These are phyloP conservation scores for Hydractinia echinata DNA, from an alignment of 30 jellyfish, hydroid and myxozoan genomes.

Conservation along the genomic window DNA sequence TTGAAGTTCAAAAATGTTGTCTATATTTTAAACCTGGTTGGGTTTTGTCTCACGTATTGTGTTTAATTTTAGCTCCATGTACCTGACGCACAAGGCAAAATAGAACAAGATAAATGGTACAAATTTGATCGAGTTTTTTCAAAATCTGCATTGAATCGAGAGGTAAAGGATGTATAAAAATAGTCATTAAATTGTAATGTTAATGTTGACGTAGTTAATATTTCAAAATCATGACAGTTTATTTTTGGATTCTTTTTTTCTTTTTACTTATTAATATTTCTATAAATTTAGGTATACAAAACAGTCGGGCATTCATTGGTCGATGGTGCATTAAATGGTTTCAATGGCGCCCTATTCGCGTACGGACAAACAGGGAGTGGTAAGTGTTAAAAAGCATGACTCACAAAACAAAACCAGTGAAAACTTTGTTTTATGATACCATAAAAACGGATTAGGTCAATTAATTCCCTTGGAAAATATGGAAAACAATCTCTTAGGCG, in stretches of 20 bases:
- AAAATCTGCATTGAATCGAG: conserved; percentile 19
- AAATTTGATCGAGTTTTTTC: conserved; percentile 57
- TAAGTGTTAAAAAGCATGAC: background rate
- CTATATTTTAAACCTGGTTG: background rate
- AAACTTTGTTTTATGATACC: too few relatives aligned
- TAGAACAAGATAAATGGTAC: conserved; percentile 43
- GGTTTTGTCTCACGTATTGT: background rate
- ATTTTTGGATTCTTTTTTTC: background rate
- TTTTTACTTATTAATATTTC: background rate
- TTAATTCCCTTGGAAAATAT: too few relatives aligned
- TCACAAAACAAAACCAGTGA: too few relatives aligned
- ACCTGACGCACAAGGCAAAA: conserved; percentile 12
- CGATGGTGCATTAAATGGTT: conserved; percentile 61
- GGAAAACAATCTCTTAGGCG: too few relatives aligned
- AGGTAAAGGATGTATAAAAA: conserved; percentile 17
- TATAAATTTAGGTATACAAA: background rate
- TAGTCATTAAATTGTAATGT: too few relatives aligned
- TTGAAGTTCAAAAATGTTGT: too few relatives aligned
- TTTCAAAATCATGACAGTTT: too few relatives aligned
- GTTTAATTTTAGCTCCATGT: background rate
- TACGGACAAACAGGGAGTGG: conserved; percentile 92
- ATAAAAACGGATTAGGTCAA: too few relatives aligned
- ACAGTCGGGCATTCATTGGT: conserved; percentile 49
- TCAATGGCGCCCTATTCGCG: conserved; percentile 77
- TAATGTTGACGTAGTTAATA: too few relatives aligned